phyloP scores from a whole-genome alignment of 2,797 vertebrate genomes.

The Enteromius paludinosus region DNA sequence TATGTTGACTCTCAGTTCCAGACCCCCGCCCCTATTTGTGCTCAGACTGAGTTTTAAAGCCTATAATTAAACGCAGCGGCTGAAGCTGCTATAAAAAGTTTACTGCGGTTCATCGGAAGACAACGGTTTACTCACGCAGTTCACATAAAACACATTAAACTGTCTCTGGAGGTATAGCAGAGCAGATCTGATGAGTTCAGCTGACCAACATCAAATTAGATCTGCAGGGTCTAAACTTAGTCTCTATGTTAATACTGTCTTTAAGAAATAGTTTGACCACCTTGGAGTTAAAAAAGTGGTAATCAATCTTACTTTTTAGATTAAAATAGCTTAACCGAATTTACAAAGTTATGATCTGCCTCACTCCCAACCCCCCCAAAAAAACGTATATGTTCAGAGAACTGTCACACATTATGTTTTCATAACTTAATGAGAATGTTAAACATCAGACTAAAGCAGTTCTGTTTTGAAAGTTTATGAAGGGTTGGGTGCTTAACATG shows the following conservation, averaged over 20 bases:
- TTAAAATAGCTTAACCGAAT: background rate
- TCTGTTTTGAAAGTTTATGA: background rate
- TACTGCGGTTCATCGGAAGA: background rate
- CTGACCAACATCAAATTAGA: background rate
- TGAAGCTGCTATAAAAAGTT: constrained; percentile 5
- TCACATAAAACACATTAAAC: background rate
- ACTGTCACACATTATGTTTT: background rate
- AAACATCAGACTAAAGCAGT: background rate
- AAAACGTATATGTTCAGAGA: background rate
- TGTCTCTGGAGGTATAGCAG: background rate
- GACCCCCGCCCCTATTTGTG: background rate
- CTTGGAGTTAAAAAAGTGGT: background rate
- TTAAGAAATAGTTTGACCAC: background rate
- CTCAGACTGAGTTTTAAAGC: background rate
- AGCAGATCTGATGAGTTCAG: background rate
- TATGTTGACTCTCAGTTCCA: background rate
- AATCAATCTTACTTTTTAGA: background rate
- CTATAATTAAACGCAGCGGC: constrained; percentile 23
- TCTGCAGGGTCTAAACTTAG: background rate
- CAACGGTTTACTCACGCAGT: background rate
- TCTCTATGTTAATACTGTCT: background rate
- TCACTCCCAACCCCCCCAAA: no score
- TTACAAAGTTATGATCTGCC: background rate
- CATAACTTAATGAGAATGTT: background rate
- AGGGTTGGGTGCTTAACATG: background rate